Evolutionary conservation across 1,140 invertebrate genomes (phyloP).

Genomic region (Maniola jurtina): DNA sequence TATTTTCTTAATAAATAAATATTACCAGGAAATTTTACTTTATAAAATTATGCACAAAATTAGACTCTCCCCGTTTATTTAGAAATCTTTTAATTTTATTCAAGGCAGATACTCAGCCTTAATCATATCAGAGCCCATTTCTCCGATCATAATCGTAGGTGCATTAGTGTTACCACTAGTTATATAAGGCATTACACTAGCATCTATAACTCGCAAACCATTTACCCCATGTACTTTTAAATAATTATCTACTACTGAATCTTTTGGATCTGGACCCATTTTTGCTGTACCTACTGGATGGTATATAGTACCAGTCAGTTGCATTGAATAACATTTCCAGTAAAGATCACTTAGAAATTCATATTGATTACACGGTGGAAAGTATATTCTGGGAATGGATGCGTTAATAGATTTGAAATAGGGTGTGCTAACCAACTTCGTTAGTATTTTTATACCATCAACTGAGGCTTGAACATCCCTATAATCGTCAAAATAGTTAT

Average conservation of each 20-base stretch:
- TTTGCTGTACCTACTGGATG: too few species aligned
- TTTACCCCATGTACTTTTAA: slow-evolving; percentile 83
- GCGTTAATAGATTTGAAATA: slow-evolving; percentile 67
- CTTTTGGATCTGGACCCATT: slow-evolving; percentile 82
- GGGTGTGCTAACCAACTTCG: slow-evolving; percentile 60
- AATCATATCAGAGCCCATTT: slow-evolving; percentile 86
- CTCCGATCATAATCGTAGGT: slow-evolving; percentile 87
- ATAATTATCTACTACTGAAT: slow-evolving; percentile 83
- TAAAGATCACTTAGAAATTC: slow-evolving; percentile 80
- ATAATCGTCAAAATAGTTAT: slow-evolving; percentile 87
- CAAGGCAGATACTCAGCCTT: slow-evolving; percentile 79
- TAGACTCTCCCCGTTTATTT: too few species aligned
- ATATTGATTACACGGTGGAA: slow-evolving; percentile 64
- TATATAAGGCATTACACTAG: slow-evolving; percentile 87
- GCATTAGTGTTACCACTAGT: slow-evolving; percentile 87
- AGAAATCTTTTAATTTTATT: too few species aligned
- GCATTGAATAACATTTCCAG: slow-evolving; percentile 78
- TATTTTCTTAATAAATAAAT: too few species aligned
- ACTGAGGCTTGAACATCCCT: slow-evolving; percentile 83
- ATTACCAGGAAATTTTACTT: too few species aligned
- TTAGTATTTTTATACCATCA: slow-evolving; percentile 78
- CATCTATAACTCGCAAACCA: slow-evolving; percentile 85
- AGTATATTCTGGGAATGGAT: slow-evolving; percentile 60
- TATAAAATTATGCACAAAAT: too few species aligned
- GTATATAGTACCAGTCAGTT: slow-evolving; percentile 57